Evolutionary conservation across 2,113 vertebrate genomes (phyloP), one percentile per base, ranked within the genome.

Genomic region (Amazona vittata): DNA sequence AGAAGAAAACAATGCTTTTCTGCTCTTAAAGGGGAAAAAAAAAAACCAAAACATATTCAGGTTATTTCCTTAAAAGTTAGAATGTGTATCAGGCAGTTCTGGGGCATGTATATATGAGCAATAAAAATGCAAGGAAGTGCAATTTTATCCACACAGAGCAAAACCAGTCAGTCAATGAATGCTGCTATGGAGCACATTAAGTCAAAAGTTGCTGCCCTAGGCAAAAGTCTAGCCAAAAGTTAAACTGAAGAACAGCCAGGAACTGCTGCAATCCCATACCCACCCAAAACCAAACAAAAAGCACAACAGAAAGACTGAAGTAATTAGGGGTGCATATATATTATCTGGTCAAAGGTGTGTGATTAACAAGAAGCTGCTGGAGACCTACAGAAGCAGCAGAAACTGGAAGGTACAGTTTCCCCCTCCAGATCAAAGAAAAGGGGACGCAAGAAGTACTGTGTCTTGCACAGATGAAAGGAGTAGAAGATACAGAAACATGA

Each of bases 171-270:
- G 68, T 94, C 63, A 90, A 18, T 63, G 49, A 90, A 22, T 10
- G 53, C 64, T 86, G 84, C 68, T 70, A 55, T 20, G 52, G 28
- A 86, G 83, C 21, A 81, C 7, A 44, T 70, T 63, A 90, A 83
- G 68, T 41, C 64, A 81, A 74, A 95, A 93, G 60, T 26, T 92
- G 80, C 91, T 92, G 89, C 89, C 55, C n/a, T 86, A 83, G 55
- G 95, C 83, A 93, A 39, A 95, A 94, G 67, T 50, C 89, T 78
- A 41, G 83, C 80, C 80, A 92, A 71, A 81, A 86, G 50, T 67
- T 77, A 86, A 92, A 69, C 19, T 83, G 83, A 93, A 92, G 46
- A 44, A 83, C 59, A 90, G 83, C 41, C 88, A 97, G 68, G 47
- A 92, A 92, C 35, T 50, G 33, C 89, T 95, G 80, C 80, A 90